Evolutionary conservation across 2,797 vertebrate genomes (phyloP).

Genomic region (Garrulus glandarius): DNA sequence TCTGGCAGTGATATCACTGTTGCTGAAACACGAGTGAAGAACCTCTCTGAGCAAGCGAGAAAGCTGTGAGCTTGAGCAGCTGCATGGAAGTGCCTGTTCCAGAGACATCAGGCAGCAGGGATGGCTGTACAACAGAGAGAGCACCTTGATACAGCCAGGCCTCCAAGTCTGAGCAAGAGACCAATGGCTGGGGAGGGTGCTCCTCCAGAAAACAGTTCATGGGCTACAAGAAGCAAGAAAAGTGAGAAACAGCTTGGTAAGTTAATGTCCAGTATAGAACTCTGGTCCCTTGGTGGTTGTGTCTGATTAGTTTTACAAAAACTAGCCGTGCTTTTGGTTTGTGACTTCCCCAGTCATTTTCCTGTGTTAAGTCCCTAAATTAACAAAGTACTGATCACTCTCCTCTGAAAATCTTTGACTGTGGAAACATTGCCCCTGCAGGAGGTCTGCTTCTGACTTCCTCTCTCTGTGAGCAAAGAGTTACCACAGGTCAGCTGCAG

Average conservation of each 20-base stretch:
- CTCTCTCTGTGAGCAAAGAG: not conserved
- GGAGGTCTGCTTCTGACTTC: not conserved
- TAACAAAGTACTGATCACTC: not conserved
- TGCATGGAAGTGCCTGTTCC: not conserved
- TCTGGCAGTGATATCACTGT: constrained; percentile 34
- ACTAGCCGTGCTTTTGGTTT: not conserved
- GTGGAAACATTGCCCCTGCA: not conserved
- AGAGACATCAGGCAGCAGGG: not conserved
- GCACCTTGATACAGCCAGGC: not conserved
- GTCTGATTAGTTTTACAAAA: not conserved
- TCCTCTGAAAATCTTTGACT: not conserved
- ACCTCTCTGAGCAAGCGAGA: not conserved
- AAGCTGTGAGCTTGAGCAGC: constrained; percentile 3
- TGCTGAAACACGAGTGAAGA: constrained; percentile 23
- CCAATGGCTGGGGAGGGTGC: not conserved
- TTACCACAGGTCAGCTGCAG: not conserved
- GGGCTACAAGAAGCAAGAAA: not conserved
- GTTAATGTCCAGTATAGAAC: not conserved
- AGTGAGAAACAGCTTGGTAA: not conserved
- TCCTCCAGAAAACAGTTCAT: not conserved
- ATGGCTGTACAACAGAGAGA: not conserved
- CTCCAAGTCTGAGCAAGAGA: not conserved
- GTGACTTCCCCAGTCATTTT: not conserved
- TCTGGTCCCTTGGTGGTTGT: not conserved
- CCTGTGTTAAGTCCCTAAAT: not conserved